Conservation (phyloP, 1,140 invertebrate genomes). For the Nomia melanderi region DNA sequence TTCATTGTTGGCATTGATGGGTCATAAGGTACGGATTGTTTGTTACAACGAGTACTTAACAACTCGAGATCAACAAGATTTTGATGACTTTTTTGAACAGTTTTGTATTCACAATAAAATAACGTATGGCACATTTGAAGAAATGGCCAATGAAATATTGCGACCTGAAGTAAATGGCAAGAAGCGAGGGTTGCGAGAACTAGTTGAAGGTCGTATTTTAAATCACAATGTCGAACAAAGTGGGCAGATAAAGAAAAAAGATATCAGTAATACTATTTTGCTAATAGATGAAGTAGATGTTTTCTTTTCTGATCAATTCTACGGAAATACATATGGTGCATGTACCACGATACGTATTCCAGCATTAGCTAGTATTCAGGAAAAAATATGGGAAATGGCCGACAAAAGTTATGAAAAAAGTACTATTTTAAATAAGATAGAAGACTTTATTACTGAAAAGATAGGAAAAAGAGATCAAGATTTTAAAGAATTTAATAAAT, state of each 20-base stretch:
- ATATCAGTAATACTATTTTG: constrained; percentile 9
- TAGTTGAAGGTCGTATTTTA: background rate
- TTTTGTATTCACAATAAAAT: background rate
- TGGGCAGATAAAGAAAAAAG: background rate
- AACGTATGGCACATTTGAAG: constrained; percentile 19
- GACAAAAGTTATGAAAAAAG: constrained; percentile 4
- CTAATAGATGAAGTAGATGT: constrained; percentile 21
- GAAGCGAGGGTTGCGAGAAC: background rate
- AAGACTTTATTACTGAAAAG: constrained; percentile 5
- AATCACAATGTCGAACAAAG: background rate
- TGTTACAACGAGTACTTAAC: constrained; percentile 12
- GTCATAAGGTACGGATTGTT: background rate
- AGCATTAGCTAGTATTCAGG: constrained; percentile 11
- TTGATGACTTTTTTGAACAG: background rate
- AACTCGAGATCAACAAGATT: constrained; percentile 18
- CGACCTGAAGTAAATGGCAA: background rate
- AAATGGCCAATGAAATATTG: background rate
- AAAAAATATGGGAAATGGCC: constrained; percentile 20
- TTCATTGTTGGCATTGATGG: constrained; percentile 1
- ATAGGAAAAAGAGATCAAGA: background rate
- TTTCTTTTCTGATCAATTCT: constrained; percentile 13
- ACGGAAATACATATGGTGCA: background rate
- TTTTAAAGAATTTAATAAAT: constrained; percentile 6
- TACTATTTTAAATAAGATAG: background rate
- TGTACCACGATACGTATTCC: background rate